These are phyloP conservation scores for Ornithoptera alexandrae DNA, from an alignment of 2,888 invertebrate species.

Conservation along the genomic window DNA sequence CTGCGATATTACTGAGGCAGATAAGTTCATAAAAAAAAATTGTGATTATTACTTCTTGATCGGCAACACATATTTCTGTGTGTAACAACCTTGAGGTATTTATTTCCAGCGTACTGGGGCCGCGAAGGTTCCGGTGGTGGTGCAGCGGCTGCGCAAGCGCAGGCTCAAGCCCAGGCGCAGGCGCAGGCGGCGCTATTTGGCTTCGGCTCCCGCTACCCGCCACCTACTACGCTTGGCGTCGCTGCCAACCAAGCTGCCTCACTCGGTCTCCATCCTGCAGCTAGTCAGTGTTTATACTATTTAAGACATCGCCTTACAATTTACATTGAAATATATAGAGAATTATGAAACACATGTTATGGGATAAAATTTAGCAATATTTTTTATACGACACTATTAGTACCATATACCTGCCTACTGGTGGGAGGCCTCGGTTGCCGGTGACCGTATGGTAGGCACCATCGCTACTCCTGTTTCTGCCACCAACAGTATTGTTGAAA, in stretches of 20 bases:
- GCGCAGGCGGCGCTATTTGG: slow-evolving; percentile 74
- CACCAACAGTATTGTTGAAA: no score
- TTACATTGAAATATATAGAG: neutral
- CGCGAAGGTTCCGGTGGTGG: slow-evolving; percentile 70
- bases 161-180: slow-evolving; percentile 75
- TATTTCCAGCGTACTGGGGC: slow-evolving; percentile 88
- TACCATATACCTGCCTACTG: no score
- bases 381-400: no score
- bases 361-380: no score
- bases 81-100: slow-evolving; percentile 1
- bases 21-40: no score
- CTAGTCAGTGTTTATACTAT: slow-evolving; percentile 78
- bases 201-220: slow-evolving; percentile 73
- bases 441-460: no score
- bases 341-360: neutral
- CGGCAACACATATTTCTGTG: neutral
- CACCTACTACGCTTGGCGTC: slow-evolving; percentile 87
- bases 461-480: no score
- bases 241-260: slow-evolving; percentile 93
- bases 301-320: neutral
- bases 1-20: no score
- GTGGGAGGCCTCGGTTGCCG: no score
- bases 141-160: slow-evolving; percentile 62
- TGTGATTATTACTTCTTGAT: neutral
- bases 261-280: slow-evolving; percentile 87